A percentile compares a stretch with the other conserved stretches of the same genome.
Evolutionary conservation across 2,113 vertebrate species (phyloP).

Genomic region (Pteropus alecto): DNA sequence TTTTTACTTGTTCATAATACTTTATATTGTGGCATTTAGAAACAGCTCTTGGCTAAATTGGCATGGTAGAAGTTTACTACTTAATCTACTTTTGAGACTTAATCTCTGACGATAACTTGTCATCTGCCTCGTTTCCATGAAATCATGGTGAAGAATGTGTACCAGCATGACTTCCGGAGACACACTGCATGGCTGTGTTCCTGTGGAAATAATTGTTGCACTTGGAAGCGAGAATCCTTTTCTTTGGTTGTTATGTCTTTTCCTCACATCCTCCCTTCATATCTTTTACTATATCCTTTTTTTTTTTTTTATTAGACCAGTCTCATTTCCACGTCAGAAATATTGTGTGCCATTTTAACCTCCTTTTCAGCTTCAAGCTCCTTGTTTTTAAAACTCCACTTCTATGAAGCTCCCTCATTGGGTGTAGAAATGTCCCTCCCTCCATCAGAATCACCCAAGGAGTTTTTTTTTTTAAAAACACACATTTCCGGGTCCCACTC

Average conservation of each 20-base stretch:
- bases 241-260: neutral
- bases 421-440: too few relatives aligned
- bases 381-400: neutral
- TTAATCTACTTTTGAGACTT: neutral
- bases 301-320: neutral
- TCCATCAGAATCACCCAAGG: neutral
- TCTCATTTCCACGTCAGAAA: neutral
- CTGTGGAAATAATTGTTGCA: neutral
- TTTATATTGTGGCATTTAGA: neutral
- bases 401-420: neutral
- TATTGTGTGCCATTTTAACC: neutral
- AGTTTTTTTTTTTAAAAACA: neutral
- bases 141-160: neutral
- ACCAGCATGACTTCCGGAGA: neutral
- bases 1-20: neutral
- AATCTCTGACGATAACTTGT: neutral
- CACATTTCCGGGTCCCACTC: neutral
- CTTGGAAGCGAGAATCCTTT: neutral
- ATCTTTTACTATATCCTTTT: neutral
- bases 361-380: neutral
- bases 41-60: neutral
- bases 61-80: neutral
- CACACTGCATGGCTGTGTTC: neutral
- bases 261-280: neutral
- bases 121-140: neutral